Conservation (phyloP, 2,888 invertebrate species). For the Agrotis exclamationis region DNA sequence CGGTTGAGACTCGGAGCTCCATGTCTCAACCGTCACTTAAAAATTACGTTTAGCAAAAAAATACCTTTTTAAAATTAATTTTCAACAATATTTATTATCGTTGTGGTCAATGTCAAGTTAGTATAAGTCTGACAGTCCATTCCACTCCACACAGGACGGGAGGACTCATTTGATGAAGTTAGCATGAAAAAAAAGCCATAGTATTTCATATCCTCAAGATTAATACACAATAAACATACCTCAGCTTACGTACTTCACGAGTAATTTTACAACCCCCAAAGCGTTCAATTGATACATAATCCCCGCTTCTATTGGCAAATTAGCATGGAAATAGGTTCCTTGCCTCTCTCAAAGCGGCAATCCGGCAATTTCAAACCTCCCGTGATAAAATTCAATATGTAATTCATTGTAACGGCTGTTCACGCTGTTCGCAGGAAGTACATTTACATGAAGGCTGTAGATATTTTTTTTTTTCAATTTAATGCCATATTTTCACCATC, state of each 20-base stretch:
- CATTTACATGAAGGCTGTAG: slow-evolving; percentile 7
- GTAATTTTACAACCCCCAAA: slow-evolving; percentile 2
- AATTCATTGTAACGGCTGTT: slow-evolving; percentile 12
- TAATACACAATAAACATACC: background rate
- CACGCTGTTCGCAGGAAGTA: background rate
- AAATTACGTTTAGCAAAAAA: no score
- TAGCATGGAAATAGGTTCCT: slow-evolving; percentile 44
- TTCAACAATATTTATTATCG: no score
- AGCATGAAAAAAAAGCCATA: no score
- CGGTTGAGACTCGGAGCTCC: no score
- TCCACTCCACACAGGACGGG: no score
- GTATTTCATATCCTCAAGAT: background rate
- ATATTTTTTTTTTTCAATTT: no score
- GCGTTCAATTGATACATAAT: slow-evolving; percentile 42
- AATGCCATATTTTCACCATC: no score
- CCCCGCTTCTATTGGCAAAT: slow-evolving; percentile 35
- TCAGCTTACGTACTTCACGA: background rate
- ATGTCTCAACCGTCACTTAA: no score
- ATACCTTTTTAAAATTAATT: no score
- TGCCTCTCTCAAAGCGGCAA: slow-evolving; percentile 23
- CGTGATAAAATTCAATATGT: slow-evolving; percentile 23
- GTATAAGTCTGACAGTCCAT: no score
- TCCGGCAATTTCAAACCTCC: slow-evolving; percentile 19
- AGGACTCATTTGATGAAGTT: no score
- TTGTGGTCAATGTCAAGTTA: no score